Evolutionary conservation across 2,888 invertebrate genomes (phyloP).

Genomic region (Eilema caniola): DNA sequence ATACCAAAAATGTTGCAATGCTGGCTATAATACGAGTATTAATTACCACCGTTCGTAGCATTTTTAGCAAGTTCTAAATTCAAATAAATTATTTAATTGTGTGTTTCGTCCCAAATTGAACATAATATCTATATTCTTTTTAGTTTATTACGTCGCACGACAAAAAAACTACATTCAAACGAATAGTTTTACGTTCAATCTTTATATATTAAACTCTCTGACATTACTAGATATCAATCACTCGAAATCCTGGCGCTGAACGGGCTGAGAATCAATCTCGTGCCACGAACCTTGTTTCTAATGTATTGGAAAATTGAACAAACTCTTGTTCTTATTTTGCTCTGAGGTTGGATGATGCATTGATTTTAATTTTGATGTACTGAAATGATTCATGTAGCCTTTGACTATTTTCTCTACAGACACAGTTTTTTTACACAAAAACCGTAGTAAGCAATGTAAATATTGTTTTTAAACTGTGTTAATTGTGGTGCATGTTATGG

Average conservation of each 20-base stretch:
- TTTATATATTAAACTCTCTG: conserved; percentile 39
- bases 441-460: too few species aligned
- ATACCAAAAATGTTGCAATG: too few species aligned
- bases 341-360: conserved; percentile 28
- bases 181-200: conserved; percentile 30
- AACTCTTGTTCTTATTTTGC: conserved; percentile 44
- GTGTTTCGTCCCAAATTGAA: too few species aligned
- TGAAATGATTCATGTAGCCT: not conserved
- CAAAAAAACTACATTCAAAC: not conserved
- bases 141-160: too few species aligned
- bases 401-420: not conserved
- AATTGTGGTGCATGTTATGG: too few species aligned
- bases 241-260: conserved; percentile 49
- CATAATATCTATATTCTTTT: too few species aligned
- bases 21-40: too few species aligned
- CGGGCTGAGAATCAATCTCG: conserved; percentile 63
- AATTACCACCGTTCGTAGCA: too few species aligned
- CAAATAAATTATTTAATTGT: too few species aligned
- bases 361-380: conserved; percentile 21
- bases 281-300: conserved; percentile 59
- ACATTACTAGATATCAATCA: conserved; percentile 62
- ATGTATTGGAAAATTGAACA: conserved; percentile 80
- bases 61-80: too few species aligned
- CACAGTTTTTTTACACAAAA: too few species aligned
- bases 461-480: too few species aligned